phyloP scores from a whole-genome alignment of 2,113 vertebrate genomes.

The Epinephelus lanceolatus region DNA sequence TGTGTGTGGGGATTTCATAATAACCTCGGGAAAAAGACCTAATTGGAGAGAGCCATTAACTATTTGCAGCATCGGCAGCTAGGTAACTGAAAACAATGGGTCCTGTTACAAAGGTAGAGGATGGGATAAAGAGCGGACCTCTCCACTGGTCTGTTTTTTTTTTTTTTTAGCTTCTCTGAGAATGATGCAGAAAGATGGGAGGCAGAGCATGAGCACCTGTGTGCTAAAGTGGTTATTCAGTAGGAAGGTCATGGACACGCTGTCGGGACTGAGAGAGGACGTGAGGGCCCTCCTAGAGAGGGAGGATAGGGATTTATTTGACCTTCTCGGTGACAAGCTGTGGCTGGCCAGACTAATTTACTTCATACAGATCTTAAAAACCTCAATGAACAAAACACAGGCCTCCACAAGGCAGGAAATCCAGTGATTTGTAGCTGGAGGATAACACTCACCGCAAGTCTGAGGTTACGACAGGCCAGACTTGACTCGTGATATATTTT shows the following conservation, averaged over 20 bases:
- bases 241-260: slow-evolving; percentile 2
- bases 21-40: background rate
- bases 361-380: slow-evolving; percentile 12
- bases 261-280: background rate
- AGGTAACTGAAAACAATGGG: background rate
- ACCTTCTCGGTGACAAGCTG: slow-evolving; percentile 30
- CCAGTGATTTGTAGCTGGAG: background rate
- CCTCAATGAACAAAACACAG: background rate
- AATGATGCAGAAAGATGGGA: background rate
- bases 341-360: slow-evolving; percentile 8
- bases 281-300: slow-evolving; percentile 8
- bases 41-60: background rate
- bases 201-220: background rate
- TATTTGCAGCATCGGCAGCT: background rate
- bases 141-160: background rate
- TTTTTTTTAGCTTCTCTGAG: background rate
- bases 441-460: background rate
- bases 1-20: background rate
- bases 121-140: background rate
- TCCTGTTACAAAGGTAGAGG: background rate
- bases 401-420: slow-evolving; percentile 1
- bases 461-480: background rate
- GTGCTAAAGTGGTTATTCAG: slow-evolving; percentile 20
- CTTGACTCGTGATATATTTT: background rate
- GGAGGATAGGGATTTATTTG: slow-evolving; percentile 14